These are phyloP conservation scores for Aleadryas rufinucha DNA, from an alignment of 2,113 vertebrate genomes.

Conservation along the genomic window DNA sequence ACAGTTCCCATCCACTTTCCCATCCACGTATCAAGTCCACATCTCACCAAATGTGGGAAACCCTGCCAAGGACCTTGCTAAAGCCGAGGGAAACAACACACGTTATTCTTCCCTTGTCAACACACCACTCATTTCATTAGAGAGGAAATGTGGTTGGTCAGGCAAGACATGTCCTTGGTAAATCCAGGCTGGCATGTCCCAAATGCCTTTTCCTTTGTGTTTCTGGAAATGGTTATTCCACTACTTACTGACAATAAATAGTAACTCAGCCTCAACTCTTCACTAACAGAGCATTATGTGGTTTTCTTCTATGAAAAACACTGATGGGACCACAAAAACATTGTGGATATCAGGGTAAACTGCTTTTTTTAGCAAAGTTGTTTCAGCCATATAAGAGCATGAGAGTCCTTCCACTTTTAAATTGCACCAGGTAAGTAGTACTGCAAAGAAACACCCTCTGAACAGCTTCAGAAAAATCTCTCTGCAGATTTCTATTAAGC, in stretches of 20 bases:
- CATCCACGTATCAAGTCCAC: neutral
- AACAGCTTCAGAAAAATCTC: neutral
- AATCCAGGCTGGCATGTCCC: neutral
- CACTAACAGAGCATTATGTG: neutral
- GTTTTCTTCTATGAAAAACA: neutral
- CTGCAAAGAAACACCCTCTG: neutral
- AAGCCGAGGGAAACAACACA: neutral
- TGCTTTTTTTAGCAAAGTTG: neutral
- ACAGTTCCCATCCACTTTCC: neutral
- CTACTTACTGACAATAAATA: neutral
- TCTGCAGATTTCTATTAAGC: conserved; percentile 12
- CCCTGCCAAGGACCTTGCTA: neutral
- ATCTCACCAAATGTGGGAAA: neutral
- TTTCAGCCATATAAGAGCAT: neutral
- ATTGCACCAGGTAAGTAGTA: neutral
- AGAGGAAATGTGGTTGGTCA: neutral
- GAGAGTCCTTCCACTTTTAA: neutral
- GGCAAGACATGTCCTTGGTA: neutral
- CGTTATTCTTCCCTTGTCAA: neutral
- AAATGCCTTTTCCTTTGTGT: neutral
- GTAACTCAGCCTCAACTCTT: neutral
- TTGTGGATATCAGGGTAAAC: neutral
- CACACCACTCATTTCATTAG: neutral
- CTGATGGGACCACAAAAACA: neutral
- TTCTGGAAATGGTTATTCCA: neutral